phyloP scores from a whole-genome alignment of 2,888 invertebrate species.

The Synanthedon vespiformis region DNA sequence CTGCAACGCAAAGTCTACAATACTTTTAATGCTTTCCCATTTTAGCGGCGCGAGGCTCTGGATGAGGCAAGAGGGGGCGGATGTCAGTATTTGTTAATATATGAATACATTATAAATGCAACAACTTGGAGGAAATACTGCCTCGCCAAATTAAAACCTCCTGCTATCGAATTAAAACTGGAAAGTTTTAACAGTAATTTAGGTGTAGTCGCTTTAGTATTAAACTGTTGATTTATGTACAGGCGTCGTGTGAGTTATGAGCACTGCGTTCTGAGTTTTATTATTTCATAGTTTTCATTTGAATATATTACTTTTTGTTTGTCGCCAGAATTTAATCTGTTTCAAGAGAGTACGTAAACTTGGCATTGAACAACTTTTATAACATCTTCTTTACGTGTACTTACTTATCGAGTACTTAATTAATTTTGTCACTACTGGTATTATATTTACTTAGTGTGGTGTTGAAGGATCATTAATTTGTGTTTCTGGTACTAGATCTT shows the following conservation, averaged over 20 bases:
- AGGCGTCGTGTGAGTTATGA: conserved; percentile 30
- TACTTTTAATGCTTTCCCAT: conserved; percentile 34
- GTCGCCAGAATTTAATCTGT: no score
- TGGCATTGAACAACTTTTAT: no score
- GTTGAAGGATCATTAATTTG: no score
- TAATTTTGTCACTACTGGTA: no score
- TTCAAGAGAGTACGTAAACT: no score
- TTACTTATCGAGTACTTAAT: no score
- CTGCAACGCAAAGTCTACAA: conserved; percentile 36
- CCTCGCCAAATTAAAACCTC: conserved; percentile 55
- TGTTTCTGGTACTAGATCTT: no score
- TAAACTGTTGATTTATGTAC: conserved; percentile 59
- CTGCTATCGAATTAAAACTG: conserved; percentile 51
- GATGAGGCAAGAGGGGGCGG: conserved; percentile 8
- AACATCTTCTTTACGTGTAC: no score
- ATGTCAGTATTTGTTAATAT: conserved; percentile 43
- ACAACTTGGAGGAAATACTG: conserved; percentile 44
- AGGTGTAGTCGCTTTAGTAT: conserved; percentile 51
- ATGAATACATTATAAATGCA: conserved; percentile 49
- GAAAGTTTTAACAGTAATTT: conserved; percentile 50
- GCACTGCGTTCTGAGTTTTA: conserved; percentile 3
- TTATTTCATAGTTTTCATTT: no score
- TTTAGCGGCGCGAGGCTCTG: conserved; percentile 11
- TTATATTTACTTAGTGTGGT: no score
- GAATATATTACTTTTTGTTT: no score